phyloP scores from a whole-genome alignment of 2,888 invertebrate genomes.

The Mactromeris polynyma region DNA sequence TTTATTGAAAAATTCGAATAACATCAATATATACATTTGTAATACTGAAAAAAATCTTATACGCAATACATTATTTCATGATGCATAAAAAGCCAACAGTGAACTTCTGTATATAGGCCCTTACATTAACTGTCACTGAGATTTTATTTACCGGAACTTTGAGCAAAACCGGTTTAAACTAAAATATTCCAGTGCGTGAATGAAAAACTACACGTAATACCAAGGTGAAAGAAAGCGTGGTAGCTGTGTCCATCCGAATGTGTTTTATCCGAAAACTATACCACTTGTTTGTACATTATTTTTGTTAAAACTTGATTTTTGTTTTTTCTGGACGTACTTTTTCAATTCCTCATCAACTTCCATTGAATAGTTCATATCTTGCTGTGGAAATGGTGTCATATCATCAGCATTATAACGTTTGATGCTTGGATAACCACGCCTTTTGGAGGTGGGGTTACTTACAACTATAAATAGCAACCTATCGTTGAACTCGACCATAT shows the following conservation, averaged over 20 bases:
- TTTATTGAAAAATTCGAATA: too few relatives aligned
- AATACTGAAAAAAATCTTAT: too few relatives aligned
- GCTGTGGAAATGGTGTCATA: constrained; percentile 62
- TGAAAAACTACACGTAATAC: not conserved
- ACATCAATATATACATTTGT: too few relatives aligned
- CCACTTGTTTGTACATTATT: constrained; percentile 10
- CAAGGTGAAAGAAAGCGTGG: not conserved
- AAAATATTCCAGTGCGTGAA: too few relatives aligned
- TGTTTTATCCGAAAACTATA: constrained; percentile 3
- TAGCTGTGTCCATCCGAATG: not conserved
- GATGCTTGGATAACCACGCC: constrained; percentile 74
- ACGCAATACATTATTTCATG: too few relatives aligned
- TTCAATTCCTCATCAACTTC: constrained; percentile 71
- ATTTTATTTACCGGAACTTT: too few relatives aligned
- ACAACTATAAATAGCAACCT: constrained; percentile 84
- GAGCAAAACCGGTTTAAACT: too few relatives aligned
- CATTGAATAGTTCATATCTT: constrained; percentile 76
- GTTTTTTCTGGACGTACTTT: constrained; percentile 38
- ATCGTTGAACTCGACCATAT: constrained; percentile 84
- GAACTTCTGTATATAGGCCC: too few relatives aligned
- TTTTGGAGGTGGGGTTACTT: constrained; percentile 66
- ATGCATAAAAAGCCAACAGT: too few relatives aligned
- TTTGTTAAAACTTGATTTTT: constrained; percentile 7
- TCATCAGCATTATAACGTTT: constrained; percentile 73
- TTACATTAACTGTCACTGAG: too few relatives aligned